These are phyloP conservation scores for Eolophus roseicapilla DNA, from an alignment of 2,113 vertebrate species.

Conservation along the genomic window DNA sequence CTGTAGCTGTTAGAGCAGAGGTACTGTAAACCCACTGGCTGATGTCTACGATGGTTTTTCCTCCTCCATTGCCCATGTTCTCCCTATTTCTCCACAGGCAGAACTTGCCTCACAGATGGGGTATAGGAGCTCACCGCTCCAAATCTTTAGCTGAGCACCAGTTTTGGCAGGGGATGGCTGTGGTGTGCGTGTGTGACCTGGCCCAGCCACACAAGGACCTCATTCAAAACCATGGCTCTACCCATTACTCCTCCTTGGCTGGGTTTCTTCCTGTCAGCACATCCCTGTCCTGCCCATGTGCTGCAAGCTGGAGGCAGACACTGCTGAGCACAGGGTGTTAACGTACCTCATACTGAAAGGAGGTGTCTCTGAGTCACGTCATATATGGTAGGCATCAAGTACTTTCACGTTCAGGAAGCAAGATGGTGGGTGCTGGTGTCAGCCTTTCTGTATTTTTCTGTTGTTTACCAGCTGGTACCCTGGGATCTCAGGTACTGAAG, in stretches of 20 bases:
- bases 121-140: neutral
- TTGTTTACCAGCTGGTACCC: neutral
- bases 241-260: neutral
- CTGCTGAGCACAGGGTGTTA: accelerated
- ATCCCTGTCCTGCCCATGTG: neutral
- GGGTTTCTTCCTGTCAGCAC: neutral
- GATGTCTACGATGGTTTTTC: neutral
- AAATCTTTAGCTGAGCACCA: too few species aligned
- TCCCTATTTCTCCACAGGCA: neutral
- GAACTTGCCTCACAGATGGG: neutral
- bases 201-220: accelerated
- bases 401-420: neutral
- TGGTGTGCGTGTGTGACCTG: neutral
- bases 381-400: neutral
- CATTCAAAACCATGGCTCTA: neutral
- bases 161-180: neutral
- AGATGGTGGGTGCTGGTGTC: neutral
- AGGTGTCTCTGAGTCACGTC: neutral
- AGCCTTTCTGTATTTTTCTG: neutral
- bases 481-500: neutral
- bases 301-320: neutral
- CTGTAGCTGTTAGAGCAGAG: neutral
- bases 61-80: neutral
- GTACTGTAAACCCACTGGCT: neutral
- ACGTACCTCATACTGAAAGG: neutral